Evolutionary conservation across 1,140 invertebrate genomes (phyloP).

Genomic region (Drosophila neocordata): DNA sequence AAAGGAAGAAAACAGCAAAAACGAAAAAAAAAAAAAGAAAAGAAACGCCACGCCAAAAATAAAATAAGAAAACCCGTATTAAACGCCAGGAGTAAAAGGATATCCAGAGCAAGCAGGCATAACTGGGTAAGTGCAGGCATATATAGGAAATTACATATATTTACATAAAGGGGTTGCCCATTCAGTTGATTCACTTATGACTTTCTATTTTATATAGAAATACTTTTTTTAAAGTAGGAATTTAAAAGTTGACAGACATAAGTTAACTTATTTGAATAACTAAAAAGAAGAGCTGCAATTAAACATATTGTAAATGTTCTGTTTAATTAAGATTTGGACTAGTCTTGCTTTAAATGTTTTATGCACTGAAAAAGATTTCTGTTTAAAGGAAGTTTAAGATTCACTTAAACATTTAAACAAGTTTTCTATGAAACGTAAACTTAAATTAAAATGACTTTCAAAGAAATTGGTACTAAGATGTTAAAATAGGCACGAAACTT

Average conservation of each 20-base stretch:
- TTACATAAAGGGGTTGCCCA: slow-evolving; percentile 10
- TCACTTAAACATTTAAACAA: no score
- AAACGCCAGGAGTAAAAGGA: slow-evolving; percentile 51
- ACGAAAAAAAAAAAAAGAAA: not conserved
- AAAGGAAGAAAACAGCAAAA: slow-evolving; percentile 17
- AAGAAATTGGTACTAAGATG: no score
- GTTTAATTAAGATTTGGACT: no score
- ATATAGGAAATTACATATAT: slow-evolving; percentile 34
- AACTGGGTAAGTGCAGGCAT: slow-evolving; percentile 58
- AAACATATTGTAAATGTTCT: not conserved
- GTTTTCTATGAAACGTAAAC: no score
- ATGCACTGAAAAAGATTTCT: no score
- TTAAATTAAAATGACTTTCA: no score
- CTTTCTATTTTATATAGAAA: not conserved
- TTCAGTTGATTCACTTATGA: slow-evolving; percentile 1
- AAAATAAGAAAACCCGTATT: slow-evolving; percentile 42
- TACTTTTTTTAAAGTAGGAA: not conserved
- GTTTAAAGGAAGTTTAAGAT: no score
- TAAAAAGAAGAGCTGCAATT: no score
- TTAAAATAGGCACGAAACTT: no score
- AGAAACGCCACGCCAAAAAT: slow-evolving; percentile 35
- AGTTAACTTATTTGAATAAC: slow-evolving; percentile 1
- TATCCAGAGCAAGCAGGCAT: slow-evolving; percentile 31
- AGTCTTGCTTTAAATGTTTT: no score
- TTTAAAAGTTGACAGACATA: not conserved